phyloP scores from a whole-genome alignment of 2,888 invertebrate species.

The Tinea trinotella region DNA sequence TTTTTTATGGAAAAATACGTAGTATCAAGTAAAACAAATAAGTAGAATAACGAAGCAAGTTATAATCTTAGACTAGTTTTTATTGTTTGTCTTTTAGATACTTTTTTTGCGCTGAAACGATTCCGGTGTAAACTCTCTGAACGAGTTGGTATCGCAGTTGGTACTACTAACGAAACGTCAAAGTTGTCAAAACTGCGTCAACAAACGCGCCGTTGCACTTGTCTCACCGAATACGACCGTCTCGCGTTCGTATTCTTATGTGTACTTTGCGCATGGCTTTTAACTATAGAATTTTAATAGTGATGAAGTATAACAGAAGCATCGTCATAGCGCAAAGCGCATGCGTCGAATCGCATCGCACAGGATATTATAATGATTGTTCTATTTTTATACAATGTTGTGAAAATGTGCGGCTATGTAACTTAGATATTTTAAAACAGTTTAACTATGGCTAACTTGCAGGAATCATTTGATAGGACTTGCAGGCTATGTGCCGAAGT shows the following conservation, averaged over 20 bases:
- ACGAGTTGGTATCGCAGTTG: too few species aligned
- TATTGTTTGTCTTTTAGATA: too few species aligned
- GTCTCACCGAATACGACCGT: neutral
- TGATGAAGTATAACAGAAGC: conserved; percentile 36
- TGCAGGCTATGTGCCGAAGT: conserved; percentile 78
- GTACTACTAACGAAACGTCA: too few species aligned
- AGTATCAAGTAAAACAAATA: too few species aligned
- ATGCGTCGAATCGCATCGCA: conserved; percentile 39
- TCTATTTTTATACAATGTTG: neutral
- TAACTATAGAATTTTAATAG: conserved; percentile 33
- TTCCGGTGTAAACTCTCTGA: too few species aligned
- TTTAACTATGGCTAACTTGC: conserved; percentile 31
- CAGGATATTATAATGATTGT: conserved; percentile 22
- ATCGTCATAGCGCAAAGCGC: conserved; percentile 42
- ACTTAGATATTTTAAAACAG: neutral
- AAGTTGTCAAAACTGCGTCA: too few species aligned
- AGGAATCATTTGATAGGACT: conserved; percentile 51
- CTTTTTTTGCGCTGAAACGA: too few species aligned
- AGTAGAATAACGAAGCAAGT: too few species aligned
- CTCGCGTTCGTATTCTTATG: neutral
- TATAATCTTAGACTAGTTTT: too few species aligned
- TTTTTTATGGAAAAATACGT: too few species aligned
- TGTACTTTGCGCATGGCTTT: conserved; percentile 8
- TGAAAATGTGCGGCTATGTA: neutral
- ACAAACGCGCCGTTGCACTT: neutral